Evolutionary conservation across 2,888 invertebrate species (phyloP).

Genomic region (Orchesella flavescens): DNA sequence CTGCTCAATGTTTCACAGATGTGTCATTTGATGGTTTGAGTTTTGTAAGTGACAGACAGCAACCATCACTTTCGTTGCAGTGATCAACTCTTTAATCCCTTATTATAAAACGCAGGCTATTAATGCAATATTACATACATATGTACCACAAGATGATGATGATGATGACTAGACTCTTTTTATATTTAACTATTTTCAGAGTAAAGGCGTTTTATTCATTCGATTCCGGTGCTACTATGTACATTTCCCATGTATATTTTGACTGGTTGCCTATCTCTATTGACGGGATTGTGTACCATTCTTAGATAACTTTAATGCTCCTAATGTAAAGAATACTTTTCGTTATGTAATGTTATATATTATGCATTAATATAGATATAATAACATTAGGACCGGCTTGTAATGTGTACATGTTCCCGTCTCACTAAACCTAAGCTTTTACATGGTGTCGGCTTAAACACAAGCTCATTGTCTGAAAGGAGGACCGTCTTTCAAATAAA

Average conservation of each 20-base stretch:
- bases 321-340: neutral
- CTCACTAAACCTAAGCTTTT: constrained; percentile 30
- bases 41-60: constrained; percentile 21
- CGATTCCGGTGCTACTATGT: neutral
- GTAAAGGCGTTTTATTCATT: constrained; percentile 5
- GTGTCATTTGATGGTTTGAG: constrained; percentile 46
- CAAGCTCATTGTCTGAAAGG: constrained; percentile 43
- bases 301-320: constrained; percentile 22
- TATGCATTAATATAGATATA: too few relatives aligned
- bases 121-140: constrained; percentile 34
- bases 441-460: constrained; percentile 40
- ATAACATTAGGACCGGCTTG: too few relatives aligned
- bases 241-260: constrained; percentile 35
- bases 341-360: neutral
- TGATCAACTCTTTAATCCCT: constrained; percentile 64
- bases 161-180: constrained; percentile 17
- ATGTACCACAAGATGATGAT: constrained; percentile 24
- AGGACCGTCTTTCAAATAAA: constrained; percentile 40
- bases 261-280: constrained; percentile 51
- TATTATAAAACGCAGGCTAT: constrained; percentile 56
- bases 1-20: constrained; percentile 50
- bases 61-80: constrained; percentile 54
- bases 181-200: constrained; percentile 9
- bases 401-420: too few relatives aligned
- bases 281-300: constrained; percentile 22